Percentiles rank a stretch among this genome's conserved stretches.
Evolutionary conservation across 2,113 vertebrate species (phyloP).

Genomic region (Bombycilla garrulus): DNA sequence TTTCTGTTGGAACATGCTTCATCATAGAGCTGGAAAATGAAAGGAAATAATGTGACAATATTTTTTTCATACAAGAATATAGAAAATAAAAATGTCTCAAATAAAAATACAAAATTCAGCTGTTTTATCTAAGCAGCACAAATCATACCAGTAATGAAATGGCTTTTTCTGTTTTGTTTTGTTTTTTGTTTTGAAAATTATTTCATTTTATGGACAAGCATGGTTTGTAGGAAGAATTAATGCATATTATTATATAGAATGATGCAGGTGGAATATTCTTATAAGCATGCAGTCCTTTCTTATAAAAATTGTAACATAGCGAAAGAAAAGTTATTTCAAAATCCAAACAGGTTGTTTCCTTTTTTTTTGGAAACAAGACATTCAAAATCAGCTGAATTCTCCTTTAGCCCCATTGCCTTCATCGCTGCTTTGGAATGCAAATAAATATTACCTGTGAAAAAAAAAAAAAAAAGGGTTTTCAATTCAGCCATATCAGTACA

Average conservation of each 20-base stretch:
- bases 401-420: background rate
- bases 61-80: background rate
- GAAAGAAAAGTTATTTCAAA: background rate
- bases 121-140: background rate
- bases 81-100: background rate
- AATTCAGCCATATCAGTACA: background rate
- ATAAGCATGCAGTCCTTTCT: background rate
- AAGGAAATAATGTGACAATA: background rate
- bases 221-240: background rate
- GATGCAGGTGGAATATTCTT: background rate
- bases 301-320: background rate
- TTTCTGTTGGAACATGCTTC: background rate
- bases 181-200: background rate
- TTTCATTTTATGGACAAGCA: background rate
- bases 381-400: background rate
- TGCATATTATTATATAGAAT: background rate
- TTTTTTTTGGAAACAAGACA: background rate
- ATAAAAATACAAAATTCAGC: background rate
- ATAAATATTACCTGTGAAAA: background rate
- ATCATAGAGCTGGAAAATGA: background rate
- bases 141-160: background rate
- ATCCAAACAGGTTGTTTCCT: background rate
- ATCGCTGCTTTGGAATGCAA: background rate
- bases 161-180: no score
- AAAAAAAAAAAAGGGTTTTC: background rate